phyloP scores from a whole-genome alignment of 1,140 invertebrate species.

The Drosophila nikananu region DNA sequence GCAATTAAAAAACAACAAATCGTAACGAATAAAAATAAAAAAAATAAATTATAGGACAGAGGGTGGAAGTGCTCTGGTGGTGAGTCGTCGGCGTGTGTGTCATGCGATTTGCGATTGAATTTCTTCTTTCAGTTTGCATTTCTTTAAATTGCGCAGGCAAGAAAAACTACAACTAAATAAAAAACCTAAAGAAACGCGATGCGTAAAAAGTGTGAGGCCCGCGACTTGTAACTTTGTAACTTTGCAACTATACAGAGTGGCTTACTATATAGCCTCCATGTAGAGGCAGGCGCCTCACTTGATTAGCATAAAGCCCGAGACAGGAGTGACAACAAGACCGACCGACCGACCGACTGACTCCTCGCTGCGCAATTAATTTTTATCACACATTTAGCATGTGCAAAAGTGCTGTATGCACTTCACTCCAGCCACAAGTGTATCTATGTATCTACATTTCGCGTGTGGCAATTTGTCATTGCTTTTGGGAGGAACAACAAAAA shows the following conservation, averaged over 20 bases:
- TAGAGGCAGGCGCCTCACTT: slow-evolving; percentile 39
- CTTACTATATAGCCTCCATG: background rate
- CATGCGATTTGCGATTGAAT: slow-evolving; percentile 67
- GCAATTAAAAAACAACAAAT: slow-evolving; percentile 18
- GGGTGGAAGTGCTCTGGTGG: slow-evolving; percentile 34
- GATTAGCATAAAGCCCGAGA: slow-evolving; percentile 70
- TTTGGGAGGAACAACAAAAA: background rate
- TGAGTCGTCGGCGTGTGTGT: slow-evolving; percentile 43
- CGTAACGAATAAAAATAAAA: slow-evolving; percentile 3
- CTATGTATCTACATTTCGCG: slow-evolving; percentile 19
- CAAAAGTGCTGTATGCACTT: slow-evolving; percentile 31
- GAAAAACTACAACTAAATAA: slow-evolving; percentile 29
- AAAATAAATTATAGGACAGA: slow-evolving; percentile 16
- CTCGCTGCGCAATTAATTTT: slow-evolving; percentile 83
- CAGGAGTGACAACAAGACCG: slow-evolving; percentile 36
- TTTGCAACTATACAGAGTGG: background rate
- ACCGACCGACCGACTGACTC: slow-evolving; percentile 5
- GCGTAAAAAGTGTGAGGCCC: slow-evolving; percentile 34
- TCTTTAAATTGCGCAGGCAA: slow-evolving; percentile 76
- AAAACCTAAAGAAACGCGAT: background rate
- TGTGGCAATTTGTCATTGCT: slow-evolving; percentile 71
- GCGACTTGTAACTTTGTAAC: slow-evolving; percentile 37
- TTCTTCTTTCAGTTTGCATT: slow-evolving; percentile 65
- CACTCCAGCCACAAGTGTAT: background rate
- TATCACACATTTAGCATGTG: slow-evolving; percentile 82